Conservation (phyloP, 2,888 invertebrate genomes). For the Cyclophora punctaria region DNA sequence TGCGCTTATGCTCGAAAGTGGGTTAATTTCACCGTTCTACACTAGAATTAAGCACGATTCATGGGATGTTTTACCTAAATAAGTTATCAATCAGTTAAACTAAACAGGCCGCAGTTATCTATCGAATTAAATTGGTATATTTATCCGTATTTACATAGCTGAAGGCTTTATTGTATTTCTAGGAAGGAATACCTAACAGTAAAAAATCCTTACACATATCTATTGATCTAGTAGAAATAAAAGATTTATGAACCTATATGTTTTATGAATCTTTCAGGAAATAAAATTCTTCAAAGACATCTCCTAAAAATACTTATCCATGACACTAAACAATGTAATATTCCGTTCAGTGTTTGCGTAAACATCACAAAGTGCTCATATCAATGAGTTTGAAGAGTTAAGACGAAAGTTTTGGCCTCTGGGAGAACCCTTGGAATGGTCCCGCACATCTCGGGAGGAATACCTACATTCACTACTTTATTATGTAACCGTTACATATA, state of each 20-base stretch:
- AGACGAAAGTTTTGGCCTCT: slow-evolving; percentile 40
- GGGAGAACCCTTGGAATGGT: slow-evolving; percentile 43
- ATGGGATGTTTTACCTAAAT: slow-evolving; percentile 14
- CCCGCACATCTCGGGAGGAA: slow-evolving; percentile 35
- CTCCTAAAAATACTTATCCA: too few species aligned
- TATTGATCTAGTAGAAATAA: too few species aligned
- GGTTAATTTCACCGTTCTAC: slow-evolving; percentile 25
- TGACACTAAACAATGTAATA: too few species aligned
- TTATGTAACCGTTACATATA: slow-evolving; percentile 12
- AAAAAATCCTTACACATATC: too few species aligned
- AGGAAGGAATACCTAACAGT: too few species aligned
- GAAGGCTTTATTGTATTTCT: too few species aligned
- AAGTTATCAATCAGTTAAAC: slow-evolving; percentile 1
- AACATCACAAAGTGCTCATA: slow-evolving; percentile 20
- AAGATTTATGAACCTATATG: too few species aligned
- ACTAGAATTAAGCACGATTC: slow-evolving; percentile 27
- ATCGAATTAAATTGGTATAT: too few species aligned
- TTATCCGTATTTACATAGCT: too few species aligned
- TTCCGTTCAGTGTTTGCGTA: background rate
- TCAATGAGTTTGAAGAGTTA: slow-evolving; percentile 49
- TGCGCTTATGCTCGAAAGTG: slow-evolving; percentile 31
- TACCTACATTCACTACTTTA: slow-evolving; percentile 32
- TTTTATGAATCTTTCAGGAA: too few species aligned
- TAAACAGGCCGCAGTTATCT: slow-evolving; percentile 1
- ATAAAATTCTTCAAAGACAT: too few species aligned